Conservation (phyloP, 2,888 invertebrate genomes). For the Schizaphis graminum region DNA sequence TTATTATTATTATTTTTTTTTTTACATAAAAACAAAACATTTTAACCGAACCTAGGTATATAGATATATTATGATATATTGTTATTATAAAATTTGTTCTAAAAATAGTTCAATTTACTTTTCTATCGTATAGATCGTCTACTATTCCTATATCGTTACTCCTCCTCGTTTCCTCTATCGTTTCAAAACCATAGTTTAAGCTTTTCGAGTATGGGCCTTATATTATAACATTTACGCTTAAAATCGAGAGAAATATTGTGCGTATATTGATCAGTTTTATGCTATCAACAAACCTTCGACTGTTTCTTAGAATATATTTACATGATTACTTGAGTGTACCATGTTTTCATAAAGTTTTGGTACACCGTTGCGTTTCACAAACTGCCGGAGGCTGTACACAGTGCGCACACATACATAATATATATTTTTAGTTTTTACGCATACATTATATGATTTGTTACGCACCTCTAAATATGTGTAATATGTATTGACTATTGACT, state of each 20-base stretch:
- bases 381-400: constrained; percentile 1
- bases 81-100: no score
- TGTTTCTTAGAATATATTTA: constrained; percentile 1
- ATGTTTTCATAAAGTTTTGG: constrained; percentile 7
- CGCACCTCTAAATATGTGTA: not conserved
- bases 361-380: not conserved
- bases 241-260: not conserved
- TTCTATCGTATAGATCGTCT: no score
- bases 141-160: no score
- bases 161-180: not conserved
- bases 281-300: not conserved
- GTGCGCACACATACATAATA: not conserved
- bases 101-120: no score
- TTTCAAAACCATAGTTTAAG: not conserved
- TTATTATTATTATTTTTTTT: no score
- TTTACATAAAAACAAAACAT: no score
- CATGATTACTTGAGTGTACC: not conserved
- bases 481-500: not conserved
- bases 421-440: constrained; percentile 23
- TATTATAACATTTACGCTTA: not conserved
- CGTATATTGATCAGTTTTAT: not conserved
- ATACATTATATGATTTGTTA: constrained; percentile 29
- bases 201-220: not conserved
- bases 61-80: no score
- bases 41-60: no score